phyloP scores from a whole-genome alignment of 2,888 invertebrate species.

The Anagyrus pseudococci region DNA sequence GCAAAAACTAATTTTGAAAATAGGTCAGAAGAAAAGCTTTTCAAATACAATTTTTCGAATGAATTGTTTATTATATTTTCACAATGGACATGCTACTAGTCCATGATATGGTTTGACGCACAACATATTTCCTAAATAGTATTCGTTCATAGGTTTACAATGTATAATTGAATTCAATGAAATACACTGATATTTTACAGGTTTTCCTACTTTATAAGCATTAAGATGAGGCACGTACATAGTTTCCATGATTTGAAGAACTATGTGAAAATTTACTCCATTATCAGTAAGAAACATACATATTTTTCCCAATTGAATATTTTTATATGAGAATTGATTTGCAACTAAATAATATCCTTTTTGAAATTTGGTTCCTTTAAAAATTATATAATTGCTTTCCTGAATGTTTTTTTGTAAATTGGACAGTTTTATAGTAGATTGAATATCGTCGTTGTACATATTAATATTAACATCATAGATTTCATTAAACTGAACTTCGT shows the following conservation, averaged over 20 bases:
- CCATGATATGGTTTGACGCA: neutral
- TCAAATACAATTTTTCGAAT: too few relatives aligned
- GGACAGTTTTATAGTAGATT: neutral
- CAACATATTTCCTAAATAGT: neutral
- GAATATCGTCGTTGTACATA: neutral
- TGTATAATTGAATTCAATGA: neutral
- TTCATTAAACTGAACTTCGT: neutral
- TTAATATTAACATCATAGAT: neutral
- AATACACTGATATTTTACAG: neutral
- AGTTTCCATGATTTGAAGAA: neutral
- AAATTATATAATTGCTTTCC: neutral
- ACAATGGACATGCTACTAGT: too few relatives aligned
- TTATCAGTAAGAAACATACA: neutral
- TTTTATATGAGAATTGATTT: neutral
- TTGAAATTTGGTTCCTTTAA: conserved; percentile 8
- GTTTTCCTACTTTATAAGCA: conserved; percentile 1
- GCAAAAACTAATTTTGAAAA: too few relatives aligned
- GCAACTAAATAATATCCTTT: conserved; percentile 1
- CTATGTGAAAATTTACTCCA: neutral
- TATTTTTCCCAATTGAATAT: neutral
- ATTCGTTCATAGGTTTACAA: neutral
- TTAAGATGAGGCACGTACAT: neutral
- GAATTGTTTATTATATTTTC: too few relatives aligned
- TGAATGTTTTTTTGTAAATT: neutral
- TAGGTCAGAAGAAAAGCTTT: too few relatives aligned